Base-by-base conservation (phyloP, 2,797 vertebrate species). In the Alca torda region DNA sequence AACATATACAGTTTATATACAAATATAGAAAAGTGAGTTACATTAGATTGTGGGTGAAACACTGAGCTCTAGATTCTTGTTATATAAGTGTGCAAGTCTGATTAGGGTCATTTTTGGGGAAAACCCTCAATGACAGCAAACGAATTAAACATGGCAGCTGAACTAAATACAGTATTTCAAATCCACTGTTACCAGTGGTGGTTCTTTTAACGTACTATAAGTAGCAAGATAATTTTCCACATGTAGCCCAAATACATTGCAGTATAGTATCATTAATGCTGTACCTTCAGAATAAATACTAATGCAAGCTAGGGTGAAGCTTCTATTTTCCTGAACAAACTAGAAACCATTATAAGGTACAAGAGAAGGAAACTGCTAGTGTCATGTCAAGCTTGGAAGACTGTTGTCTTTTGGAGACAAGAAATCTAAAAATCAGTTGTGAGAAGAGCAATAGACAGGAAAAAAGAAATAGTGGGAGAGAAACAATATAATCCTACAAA, bases 391-490 rank as follows among this genome's bases (percentile, higher is more conserved):
- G 54, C 16, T 9, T 67, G 43, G 72, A 83, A 60, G 13, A 45
- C 33, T 11, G 4, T n/a, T 74, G 17, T 6, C 4, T 83, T 85
- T 45, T 88, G 76, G 70, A 86, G 24, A 16, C 5, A 77, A 87
- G 46, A 89, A 84, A 65, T 24, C 28, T 63, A 16, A 79, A 76
- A 79, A 46, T 37, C 26, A 39, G 5, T 54, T 69, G 56, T 69
- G 13, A 70, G 9, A 75, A 56, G 25, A 77, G 30, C 57, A 3
- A 50, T 1, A n/a, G 13, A 43, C 3, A 26, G 4, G 2, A 5
- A 4, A 1, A 2, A n/a, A 41, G 13, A 54, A 24, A 72, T 2
- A 28, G 4, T 9, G 4, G 28, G 21, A 15, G 9, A 37, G 31
- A 92, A 89, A 53, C 2, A 48, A n/a, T 28, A 41, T 11, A 65